Evolutionary conservation across 2,113 vertebrate species (phyloP).

Genomic region (Myiagra hebetior): DNA sequence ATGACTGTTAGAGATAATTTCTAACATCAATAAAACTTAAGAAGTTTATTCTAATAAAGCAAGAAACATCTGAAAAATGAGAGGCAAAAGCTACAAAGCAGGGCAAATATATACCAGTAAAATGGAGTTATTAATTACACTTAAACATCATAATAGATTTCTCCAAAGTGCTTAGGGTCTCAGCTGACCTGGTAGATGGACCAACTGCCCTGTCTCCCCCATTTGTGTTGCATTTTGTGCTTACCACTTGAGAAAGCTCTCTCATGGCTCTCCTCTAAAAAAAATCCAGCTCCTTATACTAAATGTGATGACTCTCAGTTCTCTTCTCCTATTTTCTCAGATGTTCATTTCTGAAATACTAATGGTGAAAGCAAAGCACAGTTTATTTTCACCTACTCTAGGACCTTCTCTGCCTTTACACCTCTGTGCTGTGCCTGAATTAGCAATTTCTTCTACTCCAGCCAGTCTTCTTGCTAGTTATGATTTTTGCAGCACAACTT

Average conservation of each 20-base stretch:
- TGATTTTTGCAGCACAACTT: not conserved
- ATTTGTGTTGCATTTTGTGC: not conserved
- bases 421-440: not conserved
- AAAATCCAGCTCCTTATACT: not conserved
- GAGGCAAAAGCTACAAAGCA: not conserved
- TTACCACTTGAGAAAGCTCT: not conserved
- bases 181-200: not conserved
- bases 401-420: not conserved
- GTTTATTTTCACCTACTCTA: not conserved
- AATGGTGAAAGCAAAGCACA: not conserved
- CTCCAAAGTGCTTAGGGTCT: not conserved
- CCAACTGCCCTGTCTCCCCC: not conserved
- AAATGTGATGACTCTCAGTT: not conserved
- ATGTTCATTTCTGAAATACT: not conserved
- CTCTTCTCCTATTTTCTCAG: not conserved
- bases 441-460: not conserved
- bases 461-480: not conserved
- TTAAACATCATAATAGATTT: not conserved
- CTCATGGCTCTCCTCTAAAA: not conserved
- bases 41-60: not conserved
- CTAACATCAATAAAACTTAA: not conserved
- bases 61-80: not conserved
- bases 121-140: not conserved
- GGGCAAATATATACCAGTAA: not conserved
- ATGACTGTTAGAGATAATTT: not conserved